A percentile compares a stretch with the other conserved stretches of the same genome.
Evolutionary conservation across 2,888 invertebrate species (phyloP).

Genomic region (Acronicta aceris): DNA sequence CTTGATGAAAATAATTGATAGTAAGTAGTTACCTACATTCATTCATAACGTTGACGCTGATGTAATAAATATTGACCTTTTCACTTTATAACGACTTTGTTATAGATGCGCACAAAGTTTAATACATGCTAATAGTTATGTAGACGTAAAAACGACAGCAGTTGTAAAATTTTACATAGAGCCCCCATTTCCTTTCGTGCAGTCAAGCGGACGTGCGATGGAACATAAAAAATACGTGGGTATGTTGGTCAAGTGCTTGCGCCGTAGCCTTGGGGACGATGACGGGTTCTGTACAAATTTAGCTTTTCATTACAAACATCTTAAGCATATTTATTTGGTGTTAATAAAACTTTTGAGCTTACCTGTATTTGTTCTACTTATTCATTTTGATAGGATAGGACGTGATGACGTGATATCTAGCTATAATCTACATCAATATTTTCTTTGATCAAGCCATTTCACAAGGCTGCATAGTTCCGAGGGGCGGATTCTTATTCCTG

Average conservation of each 20-base stretch:
- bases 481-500: no score
- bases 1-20: constrained; percentile 13
- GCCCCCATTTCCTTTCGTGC: constrained; percentile 79
- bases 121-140: constrained; percentile 34
- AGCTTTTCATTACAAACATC: background rate
- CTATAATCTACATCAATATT: no score
- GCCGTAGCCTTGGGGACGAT: constrained; percentile 24
- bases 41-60: constrained; percentile 10
- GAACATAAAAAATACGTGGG: constrained; percentile 66
- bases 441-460: no score
- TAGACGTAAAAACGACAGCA: constrained; percentile 60
- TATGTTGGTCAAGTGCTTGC: constrained; percentile 62
- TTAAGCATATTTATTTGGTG: background rate
- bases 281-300: constrained; percentile 41
- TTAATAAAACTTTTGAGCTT: no score
- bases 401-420: no score
- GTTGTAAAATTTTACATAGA: constrained; percentile 74
- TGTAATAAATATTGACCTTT: constrained; percentile 46
- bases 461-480: no score
- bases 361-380: background rate
- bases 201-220: constrained; percentile 69
- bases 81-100: constrained; percentile 13
- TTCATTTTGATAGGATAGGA: no score
- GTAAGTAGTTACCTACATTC: constrained; percentile 17
- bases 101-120: constrained; percentile 20